These are phyloP conservation scores for Suricata suricatta DNA, from an alignment of 2,113 vertebrate genomes.

Conservation along the genomic window DNA sequence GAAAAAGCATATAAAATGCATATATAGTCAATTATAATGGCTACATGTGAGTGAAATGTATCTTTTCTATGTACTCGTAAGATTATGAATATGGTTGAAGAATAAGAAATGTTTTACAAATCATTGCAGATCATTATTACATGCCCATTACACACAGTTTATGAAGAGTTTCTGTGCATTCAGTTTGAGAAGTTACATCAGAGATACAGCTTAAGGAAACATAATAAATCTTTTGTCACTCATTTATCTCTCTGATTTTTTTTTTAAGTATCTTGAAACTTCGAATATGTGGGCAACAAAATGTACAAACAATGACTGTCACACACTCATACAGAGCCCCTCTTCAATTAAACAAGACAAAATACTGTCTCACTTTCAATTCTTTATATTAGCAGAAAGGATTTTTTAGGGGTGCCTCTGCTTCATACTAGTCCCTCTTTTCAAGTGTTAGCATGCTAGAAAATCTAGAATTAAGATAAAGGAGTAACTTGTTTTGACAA, in stretches of 20 bases:
- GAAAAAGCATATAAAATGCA: neutral
- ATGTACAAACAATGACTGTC: neutral
- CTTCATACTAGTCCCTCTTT: neutral
- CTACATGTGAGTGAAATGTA: neutral
- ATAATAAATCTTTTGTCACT: neutral
- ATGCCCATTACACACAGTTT: neutral
- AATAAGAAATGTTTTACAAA: neutral
- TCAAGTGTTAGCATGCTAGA: neutral
- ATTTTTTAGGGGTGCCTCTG: neutral
- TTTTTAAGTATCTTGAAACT: neutral
- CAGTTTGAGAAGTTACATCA: neutral
- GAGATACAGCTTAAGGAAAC: neutral
- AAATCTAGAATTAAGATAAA: constrained; percentile 5
- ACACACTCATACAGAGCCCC: neutral
- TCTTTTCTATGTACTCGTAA: neutral
- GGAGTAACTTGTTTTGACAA: neutral
- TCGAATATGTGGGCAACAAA: neutral
- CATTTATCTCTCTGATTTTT: neutral
- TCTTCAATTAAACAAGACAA: neutral
- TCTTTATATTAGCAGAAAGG: neutral
- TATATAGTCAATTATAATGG: neutral
- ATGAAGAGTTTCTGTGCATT: neutral
- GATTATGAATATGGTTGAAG: neutral
- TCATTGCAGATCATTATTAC: neutral
- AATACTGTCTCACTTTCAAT: neutral